Conservation (phyloP, 2,113 vertebrate genomes). For the Fulmarus glacialis region DNA sequence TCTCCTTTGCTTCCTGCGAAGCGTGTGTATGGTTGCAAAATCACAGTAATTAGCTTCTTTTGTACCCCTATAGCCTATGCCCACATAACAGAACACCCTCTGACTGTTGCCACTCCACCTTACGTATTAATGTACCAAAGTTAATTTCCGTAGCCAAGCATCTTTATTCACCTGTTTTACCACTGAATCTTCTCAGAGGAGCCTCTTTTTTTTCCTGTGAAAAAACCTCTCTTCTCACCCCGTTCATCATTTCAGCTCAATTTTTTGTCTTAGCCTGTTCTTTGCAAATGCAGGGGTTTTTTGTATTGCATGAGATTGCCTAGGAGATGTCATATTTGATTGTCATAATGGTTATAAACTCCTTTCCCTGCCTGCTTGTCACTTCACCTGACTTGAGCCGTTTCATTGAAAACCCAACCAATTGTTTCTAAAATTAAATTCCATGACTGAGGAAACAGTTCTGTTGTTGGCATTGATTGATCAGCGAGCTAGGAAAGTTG, state of each 20-base stretch:
- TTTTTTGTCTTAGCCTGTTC: background rate
- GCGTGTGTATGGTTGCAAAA: background rate
- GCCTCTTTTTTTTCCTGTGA: background rate
- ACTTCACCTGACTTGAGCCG: background rate
- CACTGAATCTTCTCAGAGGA: background rate
- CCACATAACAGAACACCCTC: background rate
- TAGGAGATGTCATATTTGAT: background rate
- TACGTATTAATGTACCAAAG: background rate
- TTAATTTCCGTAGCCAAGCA: background rate
- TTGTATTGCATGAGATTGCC: background rate
- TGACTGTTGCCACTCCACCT: background rate
- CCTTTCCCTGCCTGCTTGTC: background rate
- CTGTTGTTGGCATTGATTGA: background rate
- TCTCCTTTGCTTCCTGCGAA: background rate
- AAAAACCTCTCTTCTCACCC: background rate
- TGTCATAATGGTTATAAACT: background rate
- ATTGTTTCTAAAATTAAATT: constrained; percentile 18
- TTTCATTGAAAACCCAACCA: background rate
- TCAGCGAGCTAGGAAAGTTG: background rate
- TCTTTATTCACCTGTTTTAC: background rate
- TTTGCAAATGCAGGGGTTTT: background rate
- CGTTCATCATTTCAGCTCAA: background rate
- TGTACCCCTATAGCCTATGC: background rate
- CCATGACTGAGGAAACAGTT: background rate
- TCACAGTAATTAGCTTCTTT: background rate